Evolutionary conservation across 2,888 invertebrate species (phyloP).

Genomic region (Heteromyza rotundicornis): DNA sequence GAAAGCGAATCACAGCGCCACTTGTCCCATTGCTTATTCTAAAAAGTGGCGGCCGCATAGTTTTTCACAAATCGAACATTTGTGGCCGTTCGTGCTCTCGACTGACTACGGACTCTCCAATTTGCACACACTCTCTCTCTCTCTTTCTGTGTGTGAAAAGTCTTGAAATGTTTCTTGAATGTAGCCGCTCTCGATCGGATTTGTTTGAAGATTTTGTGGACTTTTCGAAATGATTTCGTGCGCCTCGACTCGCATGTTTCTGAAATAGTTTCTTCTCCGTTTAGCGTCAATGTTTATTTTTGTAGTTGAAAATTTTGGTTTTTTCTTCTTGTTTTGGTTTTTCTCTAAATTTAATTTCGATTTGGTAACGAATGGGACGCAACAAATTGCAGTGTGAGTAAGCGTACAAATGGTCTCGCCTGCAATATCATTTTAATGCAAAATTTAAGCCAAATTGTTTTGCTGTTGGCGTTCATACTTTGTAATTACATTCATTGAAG

Average conservation of each 20-base stretch:
- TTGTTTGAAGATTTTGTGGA: not conserved
- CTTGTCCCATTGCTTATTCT: not conserved
- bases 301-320: not conserved
- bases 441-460: no score
- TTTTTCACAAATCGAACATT: not conserved
- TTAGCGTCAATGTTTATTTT: not conserved
- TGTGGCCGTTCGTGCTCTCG: not conserved
- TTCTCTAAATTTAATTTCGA: not conserved
- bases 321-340: not conserved
- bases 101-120: not conserved
- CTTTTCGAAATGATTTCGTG: not conserved
- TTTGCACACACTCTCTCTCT: not conserved
- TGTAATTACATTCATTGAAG: no score
- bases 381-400: no score
- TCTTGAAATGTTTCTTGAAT: not conserved
- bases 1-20: constrained; percentile 4
- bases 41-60: not conserved
- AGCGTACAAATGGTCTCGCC: no score
- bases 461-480: no score
- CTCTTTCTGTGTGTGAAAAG: not conserved
- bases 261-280: not conserved
- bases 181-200: no score
- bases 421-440: no score
- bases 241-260: not conserved
- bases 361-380: not conserved